These are phyloP conservation scores for Conus ventricosus DNA, from an alignment of 1,140 invertebrate genomes.

Conservation along the genomic window DNA sequence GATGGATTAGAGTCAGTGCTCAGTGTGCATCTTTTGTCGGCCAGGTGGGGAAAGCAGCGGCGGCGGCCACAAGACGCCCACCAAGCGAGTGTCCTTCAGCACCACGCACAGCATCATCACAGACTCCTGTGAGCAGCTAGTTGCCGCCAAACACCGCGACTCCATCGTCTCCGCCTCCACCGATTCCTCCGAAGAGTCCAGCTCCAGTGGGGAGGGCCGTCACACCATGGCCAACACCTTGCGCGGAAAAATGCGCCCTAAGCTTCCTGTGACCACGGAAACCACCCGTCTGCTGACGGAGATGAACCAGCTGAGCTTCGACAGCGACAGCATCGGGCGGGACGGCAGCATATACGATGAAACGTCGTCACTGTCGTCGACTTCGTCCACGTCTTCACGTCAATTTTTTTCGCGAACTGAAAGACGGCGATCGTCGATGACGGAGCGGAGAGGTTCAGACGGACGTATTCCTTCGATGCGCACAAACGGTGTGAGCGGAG, in stretches of 20 bases:
- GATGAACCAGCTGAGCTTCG: conserved; percentile 65
- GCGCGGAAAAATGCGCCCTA: conserved; percentile 64
- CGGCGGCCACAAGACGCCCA: conserved; percentile 58
- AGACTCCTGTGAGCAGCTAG: conserved; percentile 61
- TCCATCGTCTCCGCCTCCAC: conserved; percentile 71
- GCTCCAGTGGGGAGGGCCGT: conserved; percentile 65
- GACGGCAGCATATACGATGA: conserved; percentile 57
- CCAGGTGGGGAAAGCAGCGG: not conserved
- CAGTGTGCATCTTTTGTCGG: not conserved
- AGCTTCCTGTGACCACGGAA: conserved; percentile 68
- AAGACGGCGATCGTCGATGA: conserved; percentile 34
- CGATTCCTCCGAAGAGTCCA: conserved; percentile 69
- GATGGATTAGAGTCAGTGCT: not conserved
- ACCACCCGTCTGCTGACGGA: conserved; percentile 69
- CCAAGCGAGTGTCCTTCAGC: conserved; percentile 71
- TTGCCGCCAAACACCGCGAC: conserved; percentile 60
- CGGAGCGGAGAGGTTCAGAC: conserved; percentile 28
- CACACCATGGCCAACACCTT: conserved; percentile 47
- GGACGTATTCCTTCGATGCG: conserved; percentile 2
- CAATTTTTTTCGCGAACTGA: conserved; percentile 42
- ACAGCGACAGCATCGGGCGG: conserved; percentile 46
- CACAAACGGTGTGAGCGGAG: conserved; percentile 26
- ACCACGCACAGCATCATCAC: conserved; percentile 69
- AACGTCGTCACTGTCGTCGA: conserved; percentile 59
- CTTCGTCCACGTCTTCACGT: conserved; percentile 20